These are phyloP conservation scores for Cheilosia scutellata DNA, from an alignment of 2,888 invertebrate genomes.

Conservation along the genomic window DNA sequence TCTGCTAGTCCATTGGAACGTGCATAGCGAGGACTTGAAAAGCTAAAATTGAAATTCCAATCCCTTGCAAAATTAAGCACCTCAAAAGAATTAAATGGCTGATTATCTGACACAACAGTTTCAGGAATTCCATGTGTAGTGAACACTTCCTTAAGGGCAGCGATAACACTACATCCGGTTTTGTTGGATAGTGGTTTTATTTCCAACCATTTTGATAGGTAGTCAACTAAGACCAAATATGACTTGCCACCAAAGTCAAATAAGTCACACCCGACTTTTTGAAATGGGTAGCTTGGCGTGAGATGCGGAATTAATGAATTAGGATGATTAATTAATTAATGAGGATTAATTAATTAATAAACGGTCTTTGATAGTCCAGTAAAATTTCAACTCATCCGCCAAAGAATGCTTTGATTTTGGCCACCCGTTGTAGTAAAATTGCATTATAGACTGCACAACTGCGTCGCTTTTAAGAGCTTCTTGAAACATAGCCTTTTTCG, in stretches of 20 bases:
- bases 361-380: conserved; percentile 16
- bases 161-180: neutral
- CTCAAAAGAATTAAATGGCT: neutral
- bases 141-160: neutral
- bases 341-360: too few species aligned
- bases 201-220: conserved; percentile 9
- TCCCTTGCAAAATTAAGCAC: too few species aligned
- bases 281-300: neutral
- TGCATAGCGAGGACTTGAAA: conserved; percentile 6
- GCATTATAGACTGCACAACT: too few species aligned
- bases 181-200: neutral
- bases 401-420: conserved; percentile 15
- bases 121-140: conserved; percentile 18
- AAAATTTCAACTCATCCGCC: conserved; percentile 10
- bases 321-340: too few species aligned
- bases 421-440: neutral
- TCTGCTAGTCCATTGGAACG: conserved; percentile 12
- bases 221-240: conserved; percentile 5
- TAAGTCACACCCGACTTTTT: neutral
- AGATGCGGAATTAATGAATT: conserved; percentile 3
- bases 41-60: neutral
- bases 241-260: conserved; percentile 8
- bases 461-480: neutral
- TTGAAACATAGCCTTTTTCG: conserved; percentile 2
- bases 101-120: neutral